Evolutionary conservation across 2,888 invertebrate genomes (phyloP), one percentile per base, ranked within the genome.

Genomic region (Stenodera caucasica): DNA sequence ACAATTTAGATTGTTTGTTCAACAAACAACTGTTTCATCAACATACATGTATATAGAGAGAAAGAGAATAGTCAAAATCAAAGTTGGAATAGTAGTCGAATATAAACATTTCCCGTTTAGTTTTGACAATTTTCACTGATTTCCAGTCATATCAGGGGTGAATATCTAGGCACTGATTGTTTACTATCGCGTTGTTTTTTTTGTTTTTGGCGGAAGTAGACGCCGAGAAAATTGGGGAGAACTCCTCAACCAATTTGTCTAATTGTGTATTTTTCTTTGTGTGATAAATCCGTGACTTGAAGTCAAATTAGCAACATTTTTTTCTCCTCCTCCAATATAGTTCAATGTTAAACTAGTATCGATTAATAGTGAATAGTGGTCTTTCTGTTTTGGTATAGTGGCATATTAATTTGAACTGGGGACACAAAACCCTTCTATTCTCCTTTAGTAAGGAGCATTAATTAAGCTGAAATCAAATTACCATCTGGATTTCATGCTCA

Each of bases 381-480:
- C 35, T 35, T 14, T 37, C 37, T 37, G 15, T 15, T 37, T 37
- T n/a, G 15, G 33, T 33, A 11, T n/a, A n/a, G 33, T 37, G 7
- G 35, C 53, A 21, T 33, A 33, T 53, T 21, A 53, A 37, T 55
- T 55, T 23, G 40, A 55, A 55, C 29, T 3, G 6, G 15, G 53
- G 2, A 26, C 5, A 12, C 49, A 57, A 54, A 59, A 60, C 58
- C 63, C 58, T 64, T 62, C 62, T 60, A 62, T 65, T 64, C 62
- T 56, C 57, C 61, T 53, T 49, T 59, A 62, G 53, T 26, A 52
- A 49, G 15, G 64, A 69, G 73, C 76, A 76, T 78, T 80, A 79
- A 80, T 80, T 78, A 78, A 78, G 78, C 77, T 77, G 75, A 79
- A 80, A 80, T 80, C 78, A 79, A 80, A 80, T 80, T 80, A 79